Evolutionary conservation across 1,140 invertebrate species (phyloP), one percentile per base, ranked within the genome.

Genomic region (Drosophila nasuta): DNA sequence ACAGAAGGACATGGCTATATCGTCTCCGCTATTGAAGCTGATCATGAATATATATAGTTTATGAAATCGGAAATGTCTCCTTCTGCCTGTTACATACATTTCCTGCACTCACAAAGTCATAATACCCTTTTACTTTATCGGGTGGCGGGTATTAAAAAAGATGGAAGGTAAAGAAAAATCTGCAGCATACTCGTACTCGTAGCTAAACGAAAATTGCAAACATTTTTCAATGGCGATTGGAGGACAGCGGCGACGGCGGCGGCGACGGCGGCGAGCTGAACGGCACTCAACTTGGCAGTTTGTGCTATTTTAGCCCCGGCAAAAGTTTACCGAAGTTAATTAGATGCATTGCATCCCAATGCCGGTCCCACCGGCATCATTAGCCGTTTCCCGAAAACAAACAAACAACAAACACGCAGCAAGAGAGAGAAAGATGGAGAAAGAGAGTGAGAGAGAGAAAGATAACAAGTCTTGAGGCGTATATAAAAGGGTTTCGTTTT

Each of bases 331-430:
- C 60, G 35, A 58, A 75, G 65, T 86, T 86, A 86, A 86, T 86
- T 86, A 85, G 79, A 79, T 82, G 75, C 82, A 86, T 57, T 87
- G 82, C 71, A 74, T 33, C 71, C 30, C 71, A 60, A 25, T 54
- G 49, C 30, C 64, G 35, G 8, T 69, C 82, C 82, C 82, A 82
- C 46, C 49, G 82, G 79, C 79, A 51, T 87, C 82, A 86, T 86
- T 86, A 86, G 68, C 66, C 58, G 43, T 45, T 48, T 73, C 52
- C 25, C 48, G 45, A 7, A 46, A 49, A n/a, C 13, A 25, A 13
- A 49, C 4, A 38, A 30, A 43, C 1, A 13, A 25, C 4, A 13
- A 10, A 35, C 25, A 15, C 10, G 20, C 8, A n/a, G 25, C 10
- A 10, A 33, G 25, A 20, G 38, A 62, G 28, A 28, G 13, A 11